Percentiles rank a stretch among this genome's conserved stretches.
These are phyloP conservation scores for Leptoteleia sp. DNA, from an alignment of 1,140 invertebrate species.

Conservation along the genomic window DNA sequence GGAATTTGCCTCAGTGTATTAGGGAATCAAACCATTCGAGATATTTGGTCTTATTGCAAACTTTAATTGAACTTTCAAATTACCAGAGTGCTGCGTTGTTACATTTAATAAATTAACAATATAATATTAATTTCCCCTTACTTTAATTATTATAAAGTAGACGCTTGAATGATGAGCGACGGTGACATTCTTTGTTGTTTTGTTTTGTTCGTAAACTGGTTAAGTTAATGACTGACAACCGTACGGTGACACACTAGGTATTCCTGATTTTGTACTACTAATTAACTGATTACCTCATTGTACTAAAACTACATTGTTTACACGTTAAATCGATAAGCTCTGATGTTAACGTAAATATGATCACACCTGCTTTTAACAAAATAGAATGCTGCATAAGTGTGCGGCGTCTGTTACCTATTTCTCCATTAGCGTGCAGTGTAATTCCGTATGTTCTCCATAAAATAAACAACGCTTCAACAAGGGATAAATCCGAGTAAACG, in stretches of 20 bases:
- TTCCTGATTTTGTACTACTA: conserved; percentile 47
- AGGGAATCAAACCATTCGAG: too few relatives aligned
- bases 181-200: conserved; percentile 30
- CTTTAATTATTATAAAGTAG: not conserved
- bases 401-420: conserved; percentile 23
- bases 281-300: conserved; percentile 56
- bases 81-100: not conserved
- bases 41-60: not conserved
- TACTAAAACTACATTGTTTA: conserved; percentile 54
- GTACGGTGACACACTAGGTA: conserved; percentile 8
- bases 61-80: not conserved
- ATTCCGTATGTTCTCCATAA: conserved; percentile 17
- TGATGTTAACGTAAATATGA: conserved; percentile 52
- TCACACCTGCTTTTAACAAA: conserved; percentile 43
- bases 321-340: conserved; percentile 34
- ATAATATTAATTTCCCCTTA: conserved; percentile 1
- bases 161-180: too few relatives aligned
- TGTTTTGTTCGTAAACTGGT: conserved; percentile 35
- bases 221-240: conserved; percentile 47
- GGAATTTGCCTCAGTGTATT: too few relatives aligned
- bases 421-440: conserved; percentile 15
- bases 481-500: conserved; percentile 11
- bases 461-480: conserved; percentile 15
- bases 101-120: not conserved
- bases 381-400: conserved; percentile 23